Conservation (phyloP, 2,113 vertebrate species). For the Romanogobio albipinnatus region DNA sequence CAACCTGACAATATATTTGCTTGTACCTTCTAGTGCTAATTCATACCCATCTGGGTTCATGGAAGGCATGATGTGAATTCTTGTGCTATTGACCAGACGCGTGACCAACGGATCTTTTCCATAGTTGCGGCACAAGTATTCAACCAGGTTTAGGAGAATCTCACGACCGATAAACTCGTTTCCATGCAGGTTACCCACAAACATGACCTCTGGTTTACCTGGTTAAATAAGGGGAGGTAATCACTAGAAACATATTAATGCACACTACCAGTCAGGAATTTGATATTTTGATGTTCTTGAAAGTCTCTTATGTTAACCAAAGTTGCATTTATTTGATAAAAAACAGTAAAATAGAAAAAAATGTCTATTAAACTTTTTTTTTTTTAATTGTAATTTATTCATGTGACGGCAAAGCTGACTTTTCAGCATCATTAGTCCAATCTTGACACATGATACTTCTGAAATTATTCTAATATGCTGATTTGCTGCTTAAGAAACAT, state of each 20-base stretch:
- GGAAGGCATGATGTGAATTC: conserved; percentile 49
- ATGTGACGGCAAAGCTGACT: too few species aligned
- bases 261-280: too few species aligned
- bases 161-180: conserved; percentile 38
- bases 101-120: conserved; percentile 47
- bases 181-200: conserved; percentile 44
- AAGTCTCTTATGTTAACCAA: too few species aligned
- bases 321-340: too few species aligned
- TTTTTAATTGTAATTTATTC: too few species aligned
- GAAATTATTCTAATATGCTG: neutral
- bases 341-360: too few species aligned
- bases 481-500: neutral
- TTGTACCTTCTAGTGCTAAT: conserved; percentile 13
- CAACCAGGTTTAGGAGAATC: conserved; percentile 47
- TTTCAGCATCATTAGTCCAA: neutral
- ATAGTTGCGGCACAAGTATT: conserved; percentile 49
- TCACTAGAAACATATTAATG: too few species aligned
- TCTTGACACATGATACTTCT: neutral
- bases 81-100: conserved; percentile 48
- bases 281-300: too few species aligned
- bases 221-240: neutral
- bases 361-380: too few species aligned
- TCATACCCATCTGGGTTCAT: conserved; percentile 50
- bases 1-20: neutral
- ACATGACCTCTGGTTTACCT: conserved; percentile 50